Evolutionary conservation across 2,113 vertebrate species (phyloP), one percentile per base, ranked within the genome.

Genomic region (Psilopogon haemacephalus): DNA sequence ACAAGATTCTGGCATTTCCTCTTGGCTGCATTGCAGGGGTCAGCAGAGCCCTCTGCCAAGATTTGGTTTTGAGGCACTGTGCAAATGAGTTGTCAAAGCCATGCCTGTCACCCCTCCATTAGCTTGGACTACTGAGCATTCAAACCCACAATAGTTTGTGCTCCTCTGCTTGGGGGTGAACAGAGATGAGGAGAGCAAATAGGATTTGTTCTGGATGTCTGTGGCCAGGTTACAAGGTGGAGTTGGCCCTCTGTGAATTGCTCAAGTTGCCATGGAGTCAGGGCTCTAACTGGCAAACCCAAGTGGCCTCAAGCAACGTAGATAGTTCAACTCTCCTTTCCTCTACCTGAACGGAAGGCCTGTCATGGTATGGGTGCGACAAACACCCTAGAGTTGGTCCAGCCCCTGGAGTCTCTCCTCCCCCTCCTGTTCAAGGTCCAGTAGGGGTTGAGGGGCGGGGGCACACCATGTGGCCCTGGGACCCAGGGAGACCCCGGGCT

Each of bases 11-110:
- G 82, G 85, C 89, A 82, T 73, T 89, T 38, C 9, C 3, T 85
- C 65, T 89, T 92, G 68, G 84, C 77, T 92, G 65, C 44, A 55
- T 75, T 92, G 89, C 37, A 88, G 58, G 27, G 54, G 27, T 89
- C 94, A 95, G 79, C 46, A 83, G 75, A 76, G 86, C 59, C 68
- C 33, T 65, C 68, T 91, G 94, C 89, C 85, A 92, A 86, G 60
- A 79, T 86, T 59, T 73, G 81, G 2, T 65, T 94, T 84, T 92
- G 37, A 80, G 42, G 56, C 38, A 30, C 33, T 50, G 76, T 68
- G 33, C 27, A 81, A 90, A 89, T 84, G 68, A 81, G 50, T 90
- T 89, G 35, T 85, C 86, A 92, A 92, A 90, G 27, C 56, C 81
- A 52, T 56, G 48, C 26, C 46, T 86, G 56, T 48, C 46, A 46